Conservation (phyloP, 2,113 vertebrate genomes). For the Pomatostomus ruficeps region DNA sequence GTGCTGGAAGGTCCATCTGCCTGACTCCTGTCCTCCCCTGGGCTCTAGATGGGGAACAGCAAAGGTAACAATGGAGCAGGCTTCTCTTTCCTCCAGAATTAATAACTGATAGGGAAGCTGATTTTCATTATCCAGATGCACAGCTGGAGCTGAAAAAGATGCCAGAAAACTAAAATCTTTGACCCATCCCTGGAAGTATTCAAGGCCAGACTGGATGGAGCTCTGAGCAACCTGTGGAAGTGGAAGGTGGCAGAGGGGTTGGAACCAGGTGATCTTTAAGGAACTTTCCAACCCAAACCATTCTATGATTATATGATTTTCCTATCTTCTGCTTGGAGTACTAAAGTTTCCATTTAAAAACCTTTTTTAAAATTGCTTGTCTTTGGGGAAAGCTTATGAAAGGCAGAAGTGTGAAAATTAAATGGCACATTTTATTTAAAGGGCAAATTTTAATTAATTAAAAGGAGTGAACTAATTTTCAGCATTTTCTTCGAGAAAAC, state of each 20-base stretch:
- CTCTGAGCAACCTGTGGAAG: not conserved
- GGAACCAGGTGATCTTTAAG: not conserved
- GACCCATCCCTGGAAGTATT: not conserved
- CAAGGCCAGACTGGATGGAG: not conserved
- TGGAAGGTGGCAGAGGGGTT: not conserved
- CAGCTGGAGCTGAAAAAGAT: not conserved
- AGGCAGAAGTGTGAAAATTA: not conserved
- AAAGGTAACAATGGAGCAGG: not conserved
- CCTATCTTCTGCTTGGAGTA: not conserved
- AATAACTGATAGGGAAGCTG: not conserved
- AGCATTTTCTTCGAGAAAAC: not conserved
- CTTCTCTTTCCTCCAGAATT: not conserved
- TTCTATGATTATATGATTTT: not conserved
- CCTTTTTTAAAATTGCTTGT: rapidly evolving
- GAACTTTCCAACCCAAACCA: not conserved
- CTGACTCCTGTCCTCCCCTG: not conserved
- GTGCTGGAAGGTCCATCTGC: not conserved
- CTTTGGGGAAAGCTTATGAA: not conserved
- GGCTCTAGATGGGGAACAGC: not conserved
- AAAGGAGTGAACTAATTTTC: not conserved
- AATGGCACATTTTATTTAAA: not conserved
- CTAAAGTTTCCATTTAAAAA: not conserved
- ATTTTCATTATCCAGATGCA: not conserved
- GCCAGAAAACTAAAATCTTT: not conserved
- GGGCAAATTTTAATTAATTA: not conserved